phyloP scores from a whole-genome alignment of 2,797 vertebrate species.

The Limosa lapponica region DNA sequence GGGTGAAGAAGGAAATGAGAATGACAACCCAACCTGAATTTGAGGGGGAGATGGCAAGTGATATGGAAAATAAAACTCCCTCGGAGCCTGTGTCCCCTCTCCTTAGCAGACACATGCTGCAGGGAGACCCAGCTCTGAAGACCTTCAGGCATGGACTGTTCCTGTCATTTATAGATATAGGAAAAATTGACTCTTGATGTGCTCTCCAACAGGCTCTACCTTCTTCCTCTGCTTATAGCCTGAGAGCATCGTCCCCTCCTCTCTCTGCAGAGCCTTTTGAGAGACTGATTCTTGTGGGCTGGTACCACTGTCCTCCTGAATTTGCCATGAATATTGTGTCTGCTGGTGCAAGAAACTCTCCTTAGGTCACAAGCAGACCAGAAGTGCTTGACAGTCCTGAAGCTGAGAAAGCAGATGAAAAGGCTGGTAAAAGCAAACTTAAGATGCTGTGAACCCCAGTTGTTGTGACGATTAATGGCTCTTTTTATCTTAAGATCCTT shows the following conservation, averaged over 20 bases:
- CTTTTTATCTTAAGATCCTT: neutral
- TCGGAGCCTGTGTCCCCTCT: neutral
- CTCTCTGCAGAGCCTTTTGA: neutral
- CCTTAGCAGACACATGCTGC: neutral
- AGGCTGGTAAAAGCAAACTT: neutral
- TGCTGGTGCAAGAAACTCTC: neutral
- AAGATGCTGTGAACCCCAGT: neutral
- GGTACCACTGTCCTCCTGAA: neutral
- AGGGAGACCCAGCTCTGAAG: neutral
- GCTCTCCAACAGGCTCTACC: fast-evolving
- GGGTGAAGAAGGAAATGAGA: neutral
- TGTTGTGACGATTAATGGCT: neutral
- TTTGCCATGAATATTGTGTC: neutral
- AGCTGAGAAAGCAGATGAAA: neutral
- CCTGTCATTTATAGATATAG: neutral
- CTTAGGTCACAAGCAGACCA: neutral
- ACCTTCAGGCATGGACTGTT: neutral
- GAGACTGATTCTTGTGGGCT: neutral
- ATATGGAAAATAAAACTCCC: neutral
- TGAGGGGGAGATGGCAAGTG: neutral
- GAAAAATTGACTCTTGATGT: neutral
- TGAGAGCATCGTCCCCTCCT: neutral
- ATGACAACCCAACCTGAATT: neutral
- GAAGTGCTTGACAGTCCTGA: neutral
- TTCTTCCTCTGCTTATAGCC: fast-evolving